phyloP scores from a whole-genome alignment of 1,140 invertebrate genomes.

The Bombus consobrinus region DNA sequence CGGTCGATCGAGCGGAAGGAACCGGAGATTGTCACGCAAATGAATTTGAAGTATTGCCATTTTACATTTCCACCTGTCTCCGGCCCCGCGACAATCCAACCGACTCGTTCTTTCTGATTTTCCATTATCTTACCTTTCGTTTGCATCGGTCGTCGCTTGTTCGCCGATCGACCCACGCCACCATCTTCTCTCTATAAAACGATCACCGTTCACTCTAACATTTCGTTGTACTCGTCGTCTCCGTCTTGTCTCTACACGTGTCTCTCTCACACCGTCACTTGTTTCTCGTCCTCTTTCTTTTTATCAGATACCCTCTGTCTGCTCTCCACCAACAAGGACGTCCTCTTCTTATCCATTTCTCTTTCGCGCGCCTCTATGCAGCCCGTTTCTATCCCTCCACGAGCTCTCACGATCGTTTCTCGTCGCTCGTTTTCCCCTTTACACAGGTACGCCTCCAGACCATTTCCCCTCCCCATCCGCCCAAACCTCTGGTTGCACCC shows the following conservation, averaged over 20 bases:
- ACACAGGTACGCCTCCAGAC: constrained; percentile 12
- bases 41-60: constrained; percentile 73
- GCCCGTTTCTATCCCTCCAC: background rate
- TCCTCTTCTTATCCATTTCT: constrained; percentile 11
- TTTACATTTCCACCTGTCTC: constrained; percentile 67
- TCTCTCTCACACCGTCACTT: constrained; percentile 18
- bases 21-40: constrained; percentile 71
- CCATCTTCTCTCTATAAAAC: background rate
- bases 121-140: constrained; percentile 61
- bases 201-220: background rate
- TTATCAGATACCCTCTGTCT: constrained; percentile 1
- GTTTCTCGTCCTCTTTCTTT: constrained; percentile 13
- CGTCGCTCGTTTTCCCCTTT: constrained; percentile 12
- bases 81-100: constrained; percentile 23
- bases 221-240: background rate
- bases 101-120: constrained; percentile 53
- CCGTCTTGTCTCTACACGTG: background rate
- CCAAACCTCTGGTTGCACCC: background rate
- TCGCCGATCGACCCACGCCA: background rate
- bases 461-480: background rate
- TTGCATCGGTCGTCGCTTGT: background rate
- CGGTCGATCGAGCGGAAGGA: constrained; percentile 50
- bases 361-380: background rate
- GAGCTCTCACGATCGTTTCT: background rate
- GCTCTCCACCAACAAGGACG: background rate